phyloP scores from a whole-genome alignment of 2,113 vertebrate genomes.

The Microtus ochrogaster region DNA sequence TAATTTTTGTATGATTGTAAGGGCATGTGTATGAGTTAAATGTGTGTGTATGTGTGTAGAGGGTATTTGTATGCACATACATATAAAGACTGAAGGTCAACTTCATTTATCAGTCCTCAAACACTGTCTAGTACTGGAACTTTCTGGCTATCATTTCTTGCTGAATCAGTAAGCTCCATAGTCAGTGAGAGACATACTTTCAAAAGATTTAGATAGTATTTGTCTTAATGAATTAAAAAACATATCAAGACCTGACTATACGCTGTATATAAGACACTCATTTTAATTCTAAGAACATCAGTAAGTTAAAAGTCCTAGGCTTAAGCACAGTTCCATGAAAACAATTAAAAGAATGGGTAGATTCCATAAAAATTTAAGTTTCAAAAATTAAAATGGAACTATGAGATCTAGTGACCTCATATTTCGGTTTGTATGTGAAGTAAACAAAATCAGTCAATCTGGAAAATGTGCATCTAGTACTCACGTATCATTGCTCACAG shows the following conservation, averaged over 20 bases:
- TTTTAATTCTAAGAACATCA: not conserved
- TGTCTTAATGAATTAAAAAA: too few species aligned
- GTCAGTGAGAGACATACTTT: too few species aligned
- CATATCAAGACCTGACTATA: not conserved
- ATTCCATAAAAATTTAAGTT: not conserved
- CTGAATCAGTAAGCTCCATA: too few species aligned
- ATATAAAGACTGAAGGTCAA: too few species aligned
- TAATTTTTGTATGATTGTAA: too few species aligned
- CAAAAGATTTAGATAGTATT: too few species aligned
- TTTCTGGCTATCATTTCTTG: too few species aligned
- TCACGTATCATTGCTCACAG: not conserved
- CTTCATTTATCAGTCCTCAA: too few species aligned
- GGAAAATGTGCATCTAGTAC: not conserved
- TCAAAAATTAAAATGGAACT: not conserved
- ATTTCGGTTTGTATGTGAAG: not conserved
- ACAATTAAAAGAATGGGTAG: not conserved
- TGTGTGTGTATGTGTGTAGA: too few species aligned
- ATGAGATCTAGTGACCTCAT: not conserved
- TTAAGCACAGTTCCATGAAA: not conserved
- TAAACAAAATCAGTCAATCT: not conserved
- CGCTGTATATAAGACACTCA: not conserved
- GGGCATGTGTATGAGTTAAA: too few species aligned
- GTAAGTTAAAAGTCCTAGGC: not conserved
- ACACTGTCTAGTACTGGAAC: too few species aligned
- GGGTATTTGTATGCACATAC: too few species aligned